Percentiles rank a stretch among this genome's conserved stretches.
phyloP scores from a whole-genome alignment of 2,797 vertebrate species.

The Chaenodraco wilsoni region DNA sequence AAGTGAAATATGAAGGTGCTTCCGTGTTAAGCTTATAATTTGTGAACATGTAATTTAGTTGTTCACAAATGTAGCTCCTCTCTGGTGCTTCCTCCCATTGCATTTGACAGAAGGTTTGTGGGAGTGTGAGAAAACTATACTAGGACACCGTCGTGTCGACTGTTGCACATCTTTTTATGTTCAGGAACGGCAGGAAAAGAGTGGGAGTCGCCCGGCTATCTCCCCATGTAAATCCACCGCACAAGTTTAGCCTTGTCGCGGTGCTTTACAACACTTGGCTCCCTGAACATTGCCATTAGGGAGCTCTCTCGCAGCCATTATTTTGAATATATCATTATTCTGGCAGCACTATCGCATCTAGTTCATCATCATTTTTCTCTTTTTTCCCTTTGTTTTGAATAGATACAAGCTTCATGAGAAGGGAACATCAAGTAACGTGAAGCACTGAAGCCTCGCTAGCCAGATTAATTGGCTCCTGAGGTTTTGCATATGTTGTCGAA shows the following conservation, averaged over 20 bases:
- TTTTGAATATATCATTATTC: slow-evolving; percentile 79
- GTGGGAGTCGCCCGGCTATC: slow-evolving; percentile 68
- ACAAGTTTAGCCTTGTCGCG: slow-evolving; percentile 65
- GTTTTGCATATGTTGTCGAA: slow-evolving; percentile 36
- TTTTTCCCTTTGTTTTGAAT: slow-evolving; percentile 57
- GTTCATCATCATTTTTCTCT: slow-evolving; percentile 68
- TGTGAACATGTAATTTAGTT: slow-evolving; percentile 34
- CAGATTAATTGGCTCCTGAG: slow-evolving; percentile 45
- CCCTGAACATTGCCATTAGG: slow-evolving; percentile 68
- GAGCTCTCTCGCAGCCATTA: slow-evolving; percentile 68
- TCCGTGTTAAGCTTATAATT: slow-evolving; percentile 27
- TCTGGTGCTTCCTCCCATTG: slow-evolving; percentile 43
- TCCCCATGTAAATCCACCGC: slow-evolving; percentile 58
- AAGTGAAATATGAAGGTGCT: slow-evolving; percentile 46
- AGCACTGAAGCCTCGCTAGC: slow-evolving; percentile 45
- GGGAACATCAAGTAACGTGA: slow-evolving; percentile 59
- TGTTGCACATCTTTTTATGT: slow-evolving; percentile 59
- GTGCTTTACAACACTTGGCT: slow-evolving; percentile 62
- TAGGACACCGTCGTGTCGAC: slow-evolving; percentile 55
- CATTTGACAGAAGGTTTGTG: slow-evolving; percentile 77
- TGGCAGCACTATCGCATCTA: slow-evolving; percentile 67
- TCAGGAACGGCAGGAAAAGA: slow-evolving; percentile 51
- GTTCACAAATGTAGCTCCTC: slow-evolving; percentile 62
- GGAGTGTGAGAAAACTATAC: slow-evolving; percentile 78
- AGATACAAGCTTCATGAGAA: slow-evolving; percentile 67